Conservation (phyloP, 1,140 invertebrate species). For the Globodera ellingtonae region DNA sequence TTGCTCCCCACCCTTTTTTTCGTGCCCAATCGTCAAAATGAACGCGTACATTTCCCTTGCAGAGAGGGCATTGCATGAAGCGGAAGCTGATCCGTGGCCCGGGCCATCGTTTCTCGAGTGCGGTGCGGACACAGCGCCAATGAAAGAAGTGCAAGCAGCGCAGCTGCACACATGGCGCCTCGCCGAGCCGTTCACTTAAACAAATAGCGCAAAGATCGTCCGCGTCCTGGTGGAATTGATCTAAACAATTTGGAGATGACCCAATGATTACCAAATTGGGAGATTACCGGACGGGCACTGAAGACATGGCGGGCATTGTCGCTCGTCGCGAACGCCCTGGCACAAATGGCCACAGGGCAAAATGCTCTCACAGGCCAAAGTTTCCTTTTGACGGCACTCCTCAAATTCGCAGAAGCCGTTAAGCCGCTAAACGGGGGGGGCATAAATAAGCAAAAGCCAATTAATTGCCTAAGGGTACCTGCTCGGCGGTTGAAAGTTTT, state of each 20-base stretch:
- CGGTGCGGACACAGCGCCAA: slow-evolving; percentile 83
- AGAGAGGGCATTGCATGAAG: slow-evolving; percentile 93
- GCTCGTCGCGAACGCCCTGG: slow-evolving; percentile 83
- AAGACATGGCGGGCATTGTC: slow-evolving; percentile 82
- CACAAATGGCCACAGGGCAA: slow-evolving; percentile 87
- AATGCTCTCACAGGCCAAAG: slow-evolving; percentile 80
- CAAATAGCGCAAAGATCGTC: slow-evolving; percentile 99
- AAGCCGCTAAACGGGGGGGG: slow-evolving; percentile 9
- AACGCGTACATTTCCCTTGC: slow-evolving; percentile 69
- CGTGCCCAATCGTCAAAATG: background rate
- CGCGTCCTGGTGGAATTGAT: slow-evolving; percentile 77
- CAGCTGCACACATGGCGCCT: slow-evolving; percentile 89
- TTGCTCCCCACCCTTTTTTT: too few relatives aligned
- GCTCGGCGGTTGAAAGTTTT: slow-evolving; percentile 78
- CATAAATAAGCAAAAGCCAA: background rate
- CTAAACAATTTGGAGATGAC: background rate
- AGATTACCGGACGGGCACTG: slow-evolving; percentile 68
- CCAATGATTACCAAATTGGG: slow-evolving; percentile 1
- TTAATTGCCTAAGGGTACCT: slow-evolving; percentile 9
- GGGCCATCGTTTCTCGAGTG: slow-evolving; percentile 84
- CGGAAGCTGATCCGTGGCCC: slow-evolving; percentile 93
- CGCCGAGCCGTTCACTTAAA: slow-evolving; percentile 91
- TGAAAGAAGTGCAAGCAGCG: slow-evolving; percentile 95
- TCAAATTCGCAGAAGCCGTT: slow-evolving; percentile 89
- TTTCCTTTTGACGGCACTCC: slow-evolving; percentile 78